These are phyloP conservation scores for Struthidea cinerea DNA, from an alignment of 2,113 vertebrate genomes.

Conservation along the genomic window DNA sequence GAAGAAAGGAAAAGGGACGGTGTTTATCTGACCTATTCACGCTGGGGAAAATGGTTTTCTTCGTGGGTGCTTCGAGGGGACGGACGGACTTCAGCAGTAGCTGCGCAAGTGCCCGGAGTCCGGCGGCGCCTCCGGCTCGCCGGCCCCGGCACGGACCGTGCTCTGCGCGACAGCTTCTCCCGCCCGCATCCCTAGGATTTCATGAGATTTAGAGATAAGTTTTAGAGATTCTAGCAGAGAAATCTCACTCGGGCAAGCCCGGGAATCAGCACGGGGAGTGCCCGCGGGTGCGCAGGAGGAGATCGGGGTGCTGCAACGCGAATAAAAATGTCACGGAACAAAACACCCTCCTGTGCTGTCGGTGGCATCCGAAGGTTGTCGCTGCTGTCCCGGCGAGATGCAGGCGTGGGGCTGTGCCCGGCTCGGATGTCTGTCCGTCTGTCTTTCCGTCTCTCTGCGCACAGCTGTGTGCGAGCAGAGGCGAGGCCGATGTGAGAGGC, in stretches of 20 bases:
- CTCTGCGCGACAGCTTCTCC: neutral
- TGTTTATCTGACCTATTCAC: constrained; percentile 39
- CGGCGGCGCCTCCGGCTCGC: neutral
- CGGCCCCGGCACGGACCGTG: neutral
- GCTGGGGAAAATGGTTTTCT: constrained; percentile 1
- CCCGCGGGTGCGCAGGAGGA: neutral
- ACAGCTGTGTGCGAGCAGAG: neutral
- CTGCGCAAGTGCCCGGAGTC: neutral
- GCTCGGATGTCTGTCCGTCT: neutral
- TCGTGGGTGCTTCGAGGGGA: neutral
- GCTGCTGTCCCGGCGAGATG: neutral
- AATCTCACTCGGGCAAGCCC: neutral
- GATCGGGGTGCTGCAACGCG: neutral
- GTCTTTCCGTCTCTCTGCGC: neutral
- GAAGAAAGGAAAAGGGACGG: neutral
- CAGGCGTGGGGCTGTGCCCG: neutral
- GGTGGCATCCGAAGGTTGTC: neutral
- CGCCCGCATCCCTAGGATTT: rapidly evolving
- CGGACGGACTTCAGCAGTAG: neutral
- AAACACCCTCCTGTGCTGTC: neutral
- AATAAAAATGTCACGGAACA: neutral
- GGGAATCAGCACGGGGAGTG: neutral
- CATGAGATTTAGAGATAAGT: rapidly evolving
- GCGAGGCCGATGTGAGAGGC: rapidly evolving
- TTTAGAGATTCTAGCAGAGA: rapidly evolving